These are phyloP conservation scores for Amazona vittata DNA, from an alignment of 2,113 vertebrate genomes.

Conservation along the genomic window DNA sequence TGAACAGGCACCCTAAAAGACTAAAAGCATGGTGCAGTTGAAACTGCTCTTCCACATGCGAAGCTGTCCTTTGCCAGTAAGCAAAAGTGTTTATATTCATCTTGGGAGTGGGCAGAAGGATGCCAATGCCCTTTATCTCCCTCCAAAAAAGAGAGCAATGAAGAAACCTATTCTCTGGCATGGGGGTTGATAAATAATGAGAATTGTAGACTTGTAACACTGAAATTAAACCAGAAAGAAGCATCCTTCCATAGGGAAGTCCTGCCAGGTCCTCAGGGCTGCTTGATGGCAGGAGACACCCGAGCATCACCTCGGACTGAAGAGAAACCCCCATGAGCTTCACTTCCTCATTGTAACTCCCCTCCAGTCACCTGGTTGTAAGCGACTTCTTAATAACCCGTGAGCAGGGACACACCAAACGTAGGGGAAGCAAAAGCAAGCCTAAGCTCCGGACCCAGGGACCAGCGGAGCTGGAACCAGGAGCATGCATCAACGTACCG, in stretches of 20 bases:
- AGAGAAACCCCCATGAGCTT: background rate
- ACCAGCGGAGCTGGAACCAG: background rate
- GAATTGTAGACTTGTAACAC: background rate
- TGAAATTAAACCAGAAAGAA: background rate
- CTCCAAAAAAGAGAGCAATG: background rate
- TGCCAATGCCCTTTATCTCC: background rate
- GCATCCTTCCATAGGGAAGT: background rate
- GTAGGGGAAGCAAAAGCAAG: background rate
- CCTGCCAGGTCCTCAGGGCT: background rate
- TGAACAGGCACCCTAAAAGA: background rate
- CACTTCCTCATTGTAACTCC: background rate
- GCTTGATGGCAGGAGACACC: background rate
- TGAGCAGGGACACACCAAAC: background rate
- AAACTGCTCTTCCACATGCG: background rate
- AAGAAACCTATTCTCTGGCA: background rate
- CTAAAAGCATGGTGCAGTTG: too few species aligned
- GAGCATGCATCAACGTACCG: background rate
- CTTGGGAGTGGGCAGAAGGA: background rate
- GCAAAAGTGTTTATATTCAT: background rate
- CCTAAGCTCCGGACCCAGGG: background rate
- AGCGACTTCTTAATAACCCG: background rate
- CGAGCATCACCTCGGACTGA: fast-evolving
- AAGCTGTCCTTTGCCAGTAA: background rate
- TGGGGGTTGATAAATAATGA: background rate
- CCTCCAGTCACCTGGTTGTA: background rate